phyloP scores from a whole-genome alignment of 2,797 vertebrate species.

The Crenuchus spilurus region DNA sequence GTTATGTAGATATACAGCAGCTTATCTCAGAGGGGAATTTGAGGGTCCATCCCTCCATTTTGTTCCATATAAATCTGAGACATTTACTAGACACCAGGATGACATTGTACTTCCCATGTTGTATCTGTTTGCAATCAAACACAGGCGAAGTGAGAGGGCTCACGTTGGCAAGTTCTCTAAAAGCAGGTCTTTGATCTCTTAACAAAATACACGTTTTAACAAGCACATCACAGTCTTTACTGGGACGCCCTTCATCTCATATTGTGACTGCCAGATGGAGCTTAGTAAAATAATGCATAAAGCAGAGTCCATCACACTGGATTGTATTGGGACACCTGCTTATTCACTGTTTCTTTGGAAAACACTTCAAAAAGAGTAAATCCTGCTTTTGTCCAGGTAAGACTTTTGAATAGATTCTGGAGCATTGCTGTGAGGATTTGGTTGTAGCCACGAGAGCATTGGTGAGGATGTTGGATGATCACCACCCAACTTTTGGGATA shows the following conservation, averaged over 20 bases:
- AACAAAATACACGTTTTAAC: slow-evolving; percentile 12
- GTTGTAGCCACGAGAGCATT: no score
- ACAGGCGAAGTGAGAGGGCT: not conserved
- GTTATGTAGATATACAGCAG: slow-evolving; percentile 8
- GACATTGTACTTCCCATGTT: not conserved
- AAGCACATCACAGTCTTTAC: slow-evolving; percentile 18
- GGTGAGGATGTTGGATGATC: no score
- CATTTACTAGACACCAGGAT: not conserved
- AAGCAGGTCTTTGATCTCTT: slow-evolving; percentile 12
- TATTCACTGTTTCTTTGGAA: no score
- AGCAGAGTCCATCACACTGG: slow-evolving; percentile 32
- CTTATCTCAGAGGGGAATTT: slow-evolving; percentile 3
- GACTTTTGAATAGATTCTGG: no score
- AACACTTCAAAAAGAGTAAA: no score
- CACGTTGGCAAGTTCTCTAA: not conserved
- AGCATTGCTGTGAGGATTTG: no score
- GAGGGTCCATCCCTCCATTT: not conserved
- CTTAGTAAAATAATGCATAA: slow-evolving; percentile 20
- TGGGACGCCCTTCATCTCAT: not conserved
- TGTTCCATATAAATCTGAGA: slow-evolving; percentile 7
- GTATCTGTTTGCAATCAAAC: not conserved
- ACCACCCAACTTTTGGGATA: no score
- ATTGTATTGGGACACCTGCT: not conserved
- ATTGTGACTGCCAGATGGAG: slow-evolving; percentile 5
- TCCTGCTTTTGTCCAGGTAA: no score